A percentile compares a stretch with the other conserved stretches of the same genome.
These are phyloP conservation scores for Mesocentrotus franciscanus DNA, from an alignment of 53 echinoderm and acorn worm species.

Conservation along the genomic window DNA sequence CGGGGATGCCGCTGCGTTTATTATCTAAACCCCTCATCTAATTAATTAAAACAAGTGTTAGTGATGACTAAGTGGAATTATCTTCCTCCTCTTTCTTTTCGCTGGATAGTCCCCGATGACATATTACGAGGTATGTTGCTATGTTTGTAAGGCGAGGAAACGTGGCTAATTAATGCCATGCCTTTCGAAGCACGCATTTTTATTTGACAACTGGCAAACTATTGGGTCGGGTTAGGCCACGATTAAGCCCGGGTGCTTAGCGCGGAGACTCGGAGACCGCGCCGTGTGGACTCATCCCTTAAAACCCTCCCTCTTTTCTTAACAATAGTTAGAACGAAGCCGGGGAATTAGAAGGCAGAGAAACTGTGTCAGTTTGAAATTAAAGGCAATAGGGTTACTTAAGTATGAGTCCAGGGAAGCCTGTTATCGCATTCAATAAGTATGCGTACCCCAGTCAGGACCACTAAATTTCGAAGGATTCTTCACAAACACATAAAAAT, in stretches of 20 bases:
- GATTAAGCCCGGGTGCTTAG: constrained; percentile 45
- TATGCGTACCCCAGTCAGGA: too few relatives aligned
- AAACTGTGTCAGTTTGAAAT: constrained; percentile 47
- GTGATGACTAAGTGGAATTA: constrained; percentile 59
- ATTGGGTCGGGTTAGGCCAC: neutral
- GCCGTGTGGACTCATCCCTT: constrained; percentile 43
- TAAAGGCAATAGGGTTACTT: neutral
- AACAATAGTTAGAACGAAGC: constrained; percentile 29
- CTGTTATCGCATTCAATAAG: neutral
- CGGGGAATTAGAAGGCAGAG: neutral
- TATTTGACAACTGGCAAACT: constrained; percentile 37
- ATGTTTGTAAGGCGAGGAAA: constrained; percentile 54
- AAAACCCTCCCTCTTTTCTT: constrained; percentile 32
- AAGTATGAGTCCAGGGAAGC: neutral
- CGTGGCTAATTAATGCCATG: constrained; percentile 53
- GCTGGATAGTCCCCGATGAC: constrained; percentile 27
- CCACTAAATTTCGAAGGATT: neutral
- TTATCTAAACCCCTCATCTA: constrained; percentile 63
- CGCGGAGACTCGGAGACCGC: constrained; percentile 33
- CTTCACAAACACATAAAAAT: neutral
- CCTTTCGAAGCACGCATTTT: constrained; percentile 31
- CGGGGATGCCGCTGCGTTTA: constrained; percentile 1
- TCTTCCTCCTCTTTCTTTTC: constrained; percentile 1
- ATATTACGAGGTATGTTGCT: constrained; percentile 23
- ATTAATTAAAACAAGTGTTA: constrained; percentile 68